Base-by-base conservation (phyloP, 1,140 invertebrate genomes). In the Drosophila virilis region DNA sequence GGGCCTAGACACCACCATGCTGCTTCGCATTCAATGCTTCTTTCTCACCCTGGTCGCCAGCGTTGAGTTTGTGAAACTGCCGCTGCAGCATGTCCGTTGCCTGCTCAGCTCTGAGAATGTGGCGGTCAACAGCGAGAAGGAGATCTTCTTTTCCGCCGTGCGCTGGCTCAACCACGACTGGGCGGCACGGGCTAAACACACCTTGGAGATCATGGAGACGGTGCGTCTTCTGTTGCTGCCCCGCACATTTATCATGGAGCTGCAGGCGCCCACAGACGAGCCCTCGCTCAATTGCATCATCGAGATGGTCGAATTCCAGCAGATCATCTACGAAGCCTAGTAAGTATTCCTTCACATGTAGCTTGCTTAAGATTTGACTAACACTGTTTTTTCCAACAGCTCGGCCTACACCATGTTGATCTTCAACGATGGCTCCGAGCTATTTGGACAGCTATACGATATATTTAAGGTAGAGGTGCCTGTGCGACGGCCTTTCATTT, bases 121-220 rank as follows among this genome's bases (percentile, higher is more conserved):
- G 7, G 55, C 55, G 6, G 58, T 82, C 0, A 82, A 82, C 32
- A 68, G 43, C 10, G 79, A 82, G 54, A 50, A 42, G 52, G 79
- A 82, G 45, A 42, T 82, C 6, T 68, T 77, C n/a, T 82, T 61
- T 13, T 46, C 74, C 6, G 77, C 79, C 7, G 28, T 82, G 8
- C 79, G 74, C 22, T 82, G 79, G 79, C 58, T 82, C 5, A 60
- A 42, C 7, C 48, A 80, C 43, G 46, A 82, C 10, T 82, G 79
- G 79, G 8, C 51, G 0, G 13, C 10, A 1, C 65, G 79, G 2
- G 9, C 6, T 0, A 2, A 42, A 9, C 48, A 68, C 8, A 5
- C 55, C 9, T 0, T 6, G 22, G 2, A 32, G 8, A 15, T 82
- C 5, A 52, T 80, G 42, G 10, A 60, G 8, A 22, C 9, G 6